Conservation (phyloP, 2,888 invertebrate species). For the Plemyria rubiginata region DNA sequence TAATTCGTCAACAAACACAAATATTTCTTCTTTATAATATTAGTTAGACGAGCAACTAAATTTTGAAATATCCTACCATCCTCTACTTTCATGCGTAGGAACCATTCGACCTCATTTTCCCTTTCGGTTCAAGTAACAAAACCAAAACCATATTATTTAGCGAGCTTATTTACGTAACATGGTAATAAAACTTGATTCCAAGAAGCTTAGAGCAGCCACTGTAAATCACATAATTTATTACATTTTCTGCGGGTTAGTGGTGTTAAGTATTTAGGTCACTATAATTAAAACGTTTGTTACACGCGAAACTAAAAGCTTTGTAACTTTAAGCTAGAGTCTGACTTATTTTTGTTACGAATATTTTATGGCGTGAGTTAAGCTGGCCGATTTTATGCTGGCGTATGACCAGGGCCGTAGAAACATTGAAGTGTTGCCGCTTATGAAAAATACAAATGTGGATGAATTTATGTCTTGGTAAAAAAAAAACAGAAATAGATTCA, state of each 20-base stretch:
- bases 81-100: too few relatives aligned
- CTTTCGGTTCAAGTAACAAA: neutral
- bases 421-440: too few relatives aligned
- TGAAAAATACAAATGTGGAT: too few relatives aligned
- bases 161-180: constrained; percentile 13
- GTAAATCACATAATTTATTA: constrained; percentile 51
- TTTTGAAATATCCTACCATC: too few relatives aligned
- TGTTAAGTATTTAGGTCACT: constrained; percentile 64
- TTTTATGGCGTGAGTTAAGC: too few relatives aligned
- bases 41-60: too few relatives aligned
- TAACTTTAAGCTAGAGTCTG: constrained; percentile 5
- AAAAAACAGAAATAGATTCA: too few relatives aligned
- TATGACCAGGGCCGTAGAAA: too few relatives aligned
- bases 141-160: constrained; percentile 5
- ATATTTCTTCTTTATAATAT: too few relatives aligned
- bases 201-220: constrained; percentile 33
- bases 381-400: too few relatives aligned
- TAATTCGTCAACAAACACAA: too few relatives aligned
- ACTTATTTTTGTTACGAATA: neutral
- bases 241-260: constrained; percentile 40
- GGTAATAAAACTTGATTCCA: constrained; percentile 20
- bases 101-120: neutral
- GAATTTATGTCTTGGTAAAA: too few relatives aligned
- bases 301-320: constrained; percentile 58
- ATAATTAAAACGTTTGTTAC: constrained; percentile 61